Evolutionary conservation across 2,797 vertebrate genomes (phyloP).

Genomic region (Ctenopoma multispine): DNA sequence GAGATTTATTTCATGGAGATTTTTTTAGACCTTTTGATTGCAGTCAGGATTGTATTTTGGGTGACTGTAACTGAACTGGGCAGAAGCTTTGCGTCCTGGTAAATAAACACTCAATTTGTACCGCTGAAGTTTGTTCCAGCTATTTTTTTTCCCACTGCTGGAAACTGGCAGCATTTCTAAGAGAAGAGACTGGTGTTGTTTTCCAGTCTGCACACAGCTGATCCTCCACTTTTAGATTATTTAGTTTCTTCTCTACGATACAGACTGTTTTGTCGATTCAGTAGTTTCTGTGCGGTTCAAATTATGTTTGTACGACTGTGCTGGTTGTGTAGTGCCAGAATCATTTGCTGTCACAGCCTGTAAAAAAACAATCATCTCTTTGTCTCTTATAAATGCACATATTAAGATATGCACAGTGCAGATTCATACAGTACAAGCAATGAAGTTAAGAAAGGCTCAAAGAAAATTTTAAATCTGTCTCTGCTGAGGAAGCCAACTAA

Average conservation of each 20-base stretch:
- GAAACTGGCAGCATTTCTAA: conserved; percentile 1
- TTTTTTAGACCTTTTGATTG: conserved; percentile 30
- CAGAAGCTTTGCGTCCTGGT: conserved; percentile 13
- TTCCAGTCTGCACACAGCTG: conserved; percentile 1
- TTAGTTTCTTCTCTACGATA: not conserved
- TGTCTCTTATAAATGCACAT: not conserved
- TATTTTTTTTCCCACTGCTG: conserved; percentile 1
- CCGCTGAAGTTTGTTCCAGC: conserved; percentile 1
- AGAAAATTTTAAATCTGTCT: too few species aligned
- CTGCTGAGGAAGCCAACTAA: not conserved
- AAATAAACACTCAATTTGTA: conserved; percentile 14
- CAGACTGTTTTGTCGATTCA: conserved; percentile 4
- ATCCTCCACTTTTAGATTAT: not conserved
- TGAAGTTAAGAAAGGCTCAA: too few species aligned
- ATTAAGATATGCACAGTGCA: too few species aligned
- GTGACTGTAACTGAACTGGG: conserved; percentile 16
- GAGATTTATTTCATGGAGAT: too few species aligned
- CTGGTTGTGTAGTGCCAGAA: not conserved
- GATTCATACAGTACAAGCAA: too few species aligned
- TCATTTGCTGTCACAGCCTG: not conserved
- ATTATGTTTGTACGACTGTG: not conserved
- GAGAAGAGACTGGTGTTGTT: conserved; percentile 16
- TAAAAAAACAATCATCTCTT: too few species aligned
- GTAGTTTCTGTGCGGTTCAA: not conserved
- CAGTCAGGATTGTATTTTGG: conserved; percentile 3